Evolutionary conservation across 2,113 vertebrate genomes (phyloP).

Genomic region (Trematomus loennbergii): DNA sequence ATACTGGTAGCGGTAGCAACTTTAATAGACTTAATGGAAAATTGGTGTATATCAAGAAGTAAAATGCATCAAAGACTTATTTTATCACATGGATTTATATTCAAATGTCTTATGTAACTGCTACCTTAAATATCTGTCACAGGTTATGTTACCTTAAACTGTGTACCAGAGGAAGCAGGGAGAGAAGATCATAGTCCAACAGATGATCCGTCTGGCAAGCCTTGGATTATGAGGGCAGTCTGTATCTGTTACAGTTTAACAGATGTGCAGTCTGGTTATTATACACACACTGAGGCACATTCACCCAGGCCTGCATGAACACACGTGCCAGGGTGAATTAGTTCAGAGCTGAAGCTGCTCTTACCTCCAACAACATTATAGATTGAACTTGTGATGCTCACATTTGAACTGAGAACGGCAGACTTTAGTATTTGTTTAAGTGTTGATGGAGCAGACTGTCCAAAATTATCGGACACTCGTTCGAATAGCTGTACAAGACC

Average conservation of each 20-base stretch:
- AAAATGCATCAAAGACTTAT: neutral
- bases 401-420: neutral
- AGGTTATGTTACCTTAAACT: constrained; percentile 22
- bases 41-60: neutral
- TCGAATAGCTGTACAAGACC: neutral
- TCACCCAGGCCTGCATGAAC: neutral
- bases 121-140: neutral
- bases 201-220: constrained; percentile 39
- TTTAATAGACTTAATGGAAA: too few relatives aligned
- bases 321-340: neutral
- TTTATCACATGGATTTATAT: neutral
- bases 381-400: neutral
- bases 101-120: neutral
- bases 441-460: neutral
- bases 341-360: neutral
- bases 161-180: constrained; percentile 35
- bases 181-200: constrained; percentile 50
- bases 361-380: neutral
- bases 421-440: neutral
- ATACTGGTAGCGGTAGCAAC: too few relatives aligned
- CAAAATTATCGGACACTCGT: neutral
- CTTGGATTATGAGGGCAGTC: constrained; percentile 48
- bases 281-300: neutral
- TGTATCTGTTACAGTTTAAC: constrained; percentile 67
- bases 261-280: constrained; percentile 50